A percentile compares a stretch with the other conserved stretches of the same genome.
phyloP scores from a whole-genome alignment of 2,113 vertebrate genomes.

The Pelecanus crispus region DNA sequence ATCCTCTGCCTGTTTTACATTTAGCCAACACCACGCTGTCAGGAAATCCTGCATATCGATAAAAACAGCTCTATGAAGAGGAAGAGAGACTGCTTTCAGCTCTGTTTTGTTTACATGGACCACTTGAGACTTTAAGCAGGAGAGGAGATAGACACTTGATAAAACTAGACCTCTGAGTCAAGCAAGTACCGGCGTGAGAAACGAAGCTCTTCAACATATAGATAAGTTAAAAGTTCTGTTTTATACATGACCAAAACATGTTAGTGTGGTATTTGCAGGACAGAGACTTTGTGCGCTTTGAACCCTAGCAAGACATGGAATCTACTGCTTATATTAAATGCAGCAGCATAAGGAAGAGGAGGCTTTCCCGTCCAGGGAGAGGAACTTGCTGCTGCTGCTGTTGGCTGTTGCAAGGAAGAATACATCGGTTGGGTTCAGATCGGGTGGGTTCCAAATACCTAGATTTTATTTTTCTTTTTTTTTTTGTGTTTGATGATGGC shows the following conservation, averaged over 20 bases:
- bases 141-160: constrained; percentile 50
- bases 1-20: constrained; percentile 92
- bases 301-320: constrained; percentile 25
- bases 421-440: constrained; percentile 6
- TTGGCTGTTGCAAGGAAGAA: constrained; percentile 24
- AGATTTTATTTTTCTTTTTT: neutral
- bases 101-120: constrained; percentile 83
- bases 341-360: constrained; percentile 7
- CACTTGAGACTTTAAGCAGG: constrained; percentile 64
- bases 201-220: constrained; percentile 60
- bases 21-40: constrained; percentile 93
- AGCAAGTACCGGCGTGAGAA: constrained; percentile 27
- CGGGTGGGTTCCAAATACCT: constrained; percentile 60
- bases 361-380: constrained; percentile 1
- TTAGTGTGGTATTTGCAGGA: constrained; percentile 44
- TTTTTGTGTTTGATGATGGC: constrained; percentile 30
- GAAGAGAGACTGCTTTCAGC: constrained; percentile 67
- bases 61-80: constrained; percentile 66
- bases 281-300: constrained; percentile 47
- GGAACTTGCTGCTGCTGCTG: constrained; percentile 22
- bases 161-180: constrained; percentile 48
- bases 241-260: constrained; percentile 78
- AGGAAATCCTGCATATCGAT: constrained; percentile 86
- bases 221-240: constrained; percentile 71
- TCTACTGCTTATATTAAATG: neutral